A percentile compares a stretch with the other conserved stretches of the same genome.
Evolutionary conservation across 2,113 vertebrate genomes (phyloP).

Genomic region (Vulpes ferrilata): DNA sequence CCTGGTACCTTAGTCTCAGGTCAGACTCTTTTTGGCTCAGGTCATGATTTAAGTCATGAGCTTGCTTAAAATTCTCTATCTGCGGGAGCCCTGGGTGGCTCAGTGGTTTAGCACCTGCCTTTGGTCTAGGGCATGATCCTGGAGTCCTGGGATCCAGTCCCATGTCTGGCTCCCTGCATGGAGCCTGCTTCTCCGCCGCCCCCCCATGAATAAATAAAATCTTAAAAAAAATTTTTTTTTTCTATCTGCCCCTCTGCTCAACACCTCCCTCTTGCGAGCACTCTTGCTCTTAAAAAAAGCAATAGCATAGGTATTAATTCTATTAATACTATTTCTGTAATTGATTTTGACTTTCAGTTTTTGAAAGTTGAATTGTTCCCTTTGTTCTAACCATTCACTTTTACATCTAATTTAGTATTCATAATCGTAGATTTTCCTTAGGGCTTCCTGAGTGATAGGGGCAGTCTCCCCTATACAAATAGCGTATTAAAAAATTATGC

Average conservation of each 20-base stretch:
- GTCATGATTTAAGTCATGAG: background rate
- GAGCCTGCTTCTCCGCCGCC: background rate
- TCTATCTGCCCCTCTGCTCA: too few relatives aligned
- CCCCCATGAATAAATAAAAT: too few relatives aligned
- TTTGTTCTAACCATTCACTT: background rate
- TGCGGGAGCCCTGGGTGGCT: too few relatives aligned
- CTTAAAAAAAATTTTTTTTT: too few relatives aligned
- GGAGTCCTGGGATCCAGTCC: background rate
- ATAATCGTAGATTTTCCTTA: background rate
- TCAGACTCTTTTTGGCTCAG: background rate
- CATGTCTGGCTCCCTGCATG: background rate
- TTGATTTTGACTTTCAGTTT: background rate
- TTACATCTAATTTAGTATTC: background rate
- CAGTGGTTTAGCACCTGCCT: too few relatives aligned
- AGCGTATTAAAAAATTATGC: background rate
- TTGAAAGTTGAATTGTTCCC: background rate
- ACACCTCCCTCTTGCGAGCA: too few relatives aligned
- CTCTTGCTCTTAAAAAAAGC: background rate
- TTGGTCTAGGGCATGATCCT: too few relatives aligned
- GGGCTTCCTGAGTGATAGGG: background rate
- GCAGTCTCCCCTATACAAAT: background rate
- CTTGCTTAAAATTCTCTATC: background rate
- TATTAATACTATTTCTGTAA: background rate
- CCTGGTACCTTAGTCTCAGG: too few relatives aligned
- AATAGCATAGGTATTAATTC: background rate